Percentiles rank a stretch among this genome's conserved stretches.
phyloP scores from a whole-genome alignment of 2,797 vertebrate species.

The Glossophaga mutica region DNA sequence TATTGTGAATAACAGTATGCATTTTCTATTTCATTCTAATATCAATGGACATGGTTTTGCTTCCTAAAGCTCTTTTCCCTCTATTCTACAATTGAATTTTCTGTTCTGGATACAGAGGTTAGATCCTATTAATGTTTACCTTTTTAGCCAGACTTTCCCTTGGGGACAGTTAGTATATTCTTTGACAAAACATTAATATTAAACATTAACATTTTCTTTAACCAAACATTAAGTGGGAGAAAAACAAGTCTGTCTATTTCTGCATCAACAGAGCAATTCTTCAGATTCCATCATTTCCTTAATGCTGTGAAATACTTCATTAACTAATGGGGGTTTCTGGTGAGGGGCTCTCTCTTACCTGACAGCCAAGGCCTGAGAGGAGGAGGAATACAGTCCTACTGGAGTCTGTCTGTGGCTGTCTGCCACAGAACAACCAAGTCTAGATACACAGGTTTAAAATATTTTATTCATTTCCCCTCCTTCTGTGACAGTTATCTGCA shows the following conservation, averaged over 20 bases:
- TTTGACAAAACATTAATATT: conserved; percentile 47
- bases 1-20: not conserved
- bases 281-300: not conserved
- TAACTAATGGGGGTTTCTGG: conserved; percentile 13
- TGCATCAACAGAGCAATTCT: not conserved
- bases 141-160: not conserved
- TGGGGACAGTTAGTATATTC: not conserved
- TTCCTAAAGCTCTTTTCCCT: not conserved
- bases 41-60: not conserved
- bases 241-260: not conserved
- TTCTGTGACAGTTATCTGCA: not conserved
- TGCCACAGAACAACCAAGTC: not conserved
- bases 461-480: not conserved
- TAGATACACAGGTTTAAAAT: not conserved
- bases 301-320: conserved; percentile 18
- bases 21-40: not conserved
- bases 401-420: not conserved
- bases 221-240: conserved; percentile 38
- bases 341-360: not conserved
- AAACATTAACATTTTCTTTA: conserved; percentile 53
- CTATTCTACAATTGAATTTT: not conserved
- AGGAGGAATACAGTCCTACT: not conserved
- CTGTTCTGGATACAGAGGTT: not conserved
- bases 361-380: not conserved
- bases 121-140: not conserved